Percentiles rank a stretch among this genome's conserved stretches.
Evolutionary conservation across 64 coral and sea anemone species (phyloP).

Genomic region (Porites lutea): DNA sequence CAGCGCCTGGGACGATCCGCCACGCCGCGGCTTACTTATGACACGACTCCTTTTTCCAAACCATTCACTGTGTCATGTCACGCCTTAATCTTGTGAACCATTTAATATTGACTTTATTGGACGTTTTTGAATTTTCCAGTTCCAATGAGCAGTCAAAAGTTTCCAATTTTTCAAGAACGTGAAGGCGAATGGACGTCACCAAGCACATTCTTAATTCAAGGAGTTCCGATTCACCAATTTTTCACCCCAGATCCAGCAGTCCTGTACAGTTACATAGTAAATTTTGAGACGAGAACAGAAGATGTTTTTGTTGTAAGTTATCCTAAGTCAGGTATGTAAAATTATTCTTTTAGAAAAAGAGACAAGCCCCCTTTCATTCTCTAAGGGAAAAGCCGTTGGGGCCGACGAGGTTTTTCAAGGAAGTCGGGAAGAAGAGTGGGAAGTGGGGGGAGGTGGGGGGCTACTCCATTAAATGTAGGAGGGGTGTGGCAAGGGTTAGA

Average conservation of each 20-base stretch:
- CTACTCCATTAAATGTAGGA: too few relatives aligned
- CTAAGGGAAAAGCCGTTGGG: neutral
- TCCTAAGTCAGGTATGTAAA: conserved; percentile 30
- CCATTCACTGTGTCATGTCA: too few relatives aligned
- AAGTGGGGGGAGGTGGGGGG: too few relatives aligned
- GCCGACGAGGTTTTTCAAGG: too few relatives aligned
- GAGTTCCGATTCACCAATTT: neutral
- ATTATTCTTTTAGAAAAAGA: too few relatives aligned
- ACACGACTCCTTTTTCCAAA: too few relatives aligned
- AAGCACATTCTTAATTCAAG: neutral
- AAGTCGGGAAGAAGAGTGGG: too few relatives aligned
- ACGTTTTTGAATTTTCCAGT: neutral
- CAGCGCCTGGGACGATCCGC: too few relatives aligned
- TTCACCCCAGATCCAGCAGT: neutral
- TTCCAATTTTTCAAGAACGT: neutral
- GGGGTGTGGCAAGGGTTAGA: too few relatives aligned
- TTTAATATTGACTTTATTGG: too few relatives aligned
- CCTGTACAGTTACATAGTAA: neutral
- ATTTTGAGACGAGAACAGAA: conserved; percentile 8
- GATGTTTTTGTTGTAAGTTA: conserved; percentile 47
- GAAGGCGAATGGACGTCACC: conserved; percentile 31
- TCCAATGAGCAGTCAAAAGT: neutral
- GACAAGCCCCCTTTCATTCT: neutral
- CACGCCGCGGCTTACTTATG: too few relatives aligned
- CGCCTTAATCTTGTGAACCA: too few relatives aligned